phyloP scores from a whole-genome alignment of 1,140 invertebrate species.

The Copidosoma floridanum region DNA sequence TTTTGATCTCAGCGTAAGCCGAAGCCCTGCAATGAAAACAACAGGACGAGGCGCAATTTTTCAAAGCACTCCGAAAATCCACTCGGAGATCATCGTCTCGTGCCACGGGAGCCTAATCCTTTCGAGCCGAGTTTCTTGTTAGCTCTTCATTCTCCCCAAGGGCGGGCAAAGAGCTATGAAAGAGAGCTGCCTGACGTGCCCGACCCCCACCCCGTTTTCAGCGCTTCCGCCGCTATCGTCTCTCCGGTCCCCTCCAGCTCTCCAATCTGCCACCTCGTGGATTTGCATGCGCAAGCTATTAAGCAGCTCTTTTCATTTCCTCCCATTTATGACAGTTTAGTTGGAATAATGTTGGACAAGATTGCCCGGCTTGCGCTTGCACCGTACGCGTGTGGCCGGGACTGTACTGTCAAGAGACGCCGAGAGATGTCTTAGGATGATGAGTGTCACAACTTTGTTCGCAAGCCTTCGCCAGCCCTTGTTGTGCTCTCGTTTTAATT shows the following conservation, averaged over 20 bases:
- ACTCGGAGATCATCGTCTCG: no score
- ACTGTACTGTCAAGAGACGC: no score
- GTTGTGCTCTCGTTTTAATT: no score
- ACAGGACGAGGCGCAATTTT: no score
- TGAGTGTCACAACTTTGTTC: no score
- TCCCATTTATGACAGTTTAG: slow-evolving; percentile 59
- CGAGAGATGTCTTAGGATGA: no score
- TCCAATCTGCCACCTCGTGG: slow-evolving; percentile 50
- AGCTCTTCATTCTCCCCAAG: slow-evolving; percentile 45
- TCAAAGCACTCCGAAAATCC: no score
- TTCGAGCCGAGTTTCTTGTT: slow-evolving; percentile 44
- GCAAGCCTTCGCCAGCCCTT: no score
- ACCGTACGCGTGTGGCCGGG: background rate
- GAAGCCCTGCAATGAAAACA: no score
- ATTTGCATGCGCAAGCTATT: slow-evolving; percentile 60
- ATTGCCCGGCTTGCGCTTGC: slow-evolving; percentile 50
- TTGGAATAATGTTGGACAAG: slow-evolving; percentile 56
- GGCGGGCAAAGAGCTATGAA: no score
- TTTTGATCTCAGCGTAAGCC: no score
- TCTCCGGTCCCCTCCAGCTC: slow-evolving; percentile 32
- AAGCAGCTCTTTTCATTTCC: slow-evolving; percentile 60
- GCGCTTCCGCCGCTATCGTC: slow-evolving; percentile 30
- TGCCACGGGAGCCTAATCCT: slow-evolving; percentile 29
- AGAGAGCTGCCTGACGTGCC: no score
- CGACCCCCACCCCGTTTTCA: slow-evolving; percentile 20